These are phyloP conservation scores for Rhinoderma darwinii DNA, from an alignment of 2,113 vertebrate species.

Conservation along the genomic window DNA sequence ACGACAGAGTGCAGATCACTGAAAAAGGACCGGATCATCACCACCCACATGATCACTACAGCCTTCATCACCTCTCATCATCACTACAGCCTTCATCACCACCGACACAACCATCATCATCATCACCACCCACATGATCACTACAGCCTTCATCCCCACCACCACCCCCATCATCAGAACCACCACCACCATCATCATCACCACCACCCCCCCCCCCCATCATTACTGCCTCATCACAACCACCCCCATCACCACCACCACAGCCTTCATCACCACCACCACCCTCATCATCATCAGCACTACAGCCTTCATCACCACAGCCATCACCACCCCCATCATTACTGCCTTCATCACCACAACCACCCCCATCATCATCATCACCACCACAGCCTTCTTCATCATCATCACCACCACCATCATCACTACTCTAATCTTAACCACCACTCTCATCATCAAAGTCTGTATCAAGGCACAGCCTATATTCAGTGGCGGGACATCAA, in stretches of 20 bases:
- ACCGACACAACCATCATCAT: background rate
- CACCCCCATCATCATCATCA: too few relatives aligned
- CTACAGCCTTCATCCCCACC: too few relatives aligned
- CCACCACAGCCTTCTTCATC: too few relatives aligned
- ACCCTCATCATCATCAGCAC: background rate
- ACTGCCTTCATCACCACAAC: background rate
- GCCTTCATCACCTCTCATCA: background rate
- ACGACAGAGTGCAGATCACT: slow-evolving; percentile 22
- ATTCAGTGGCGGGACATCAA: slow-evolving; percentile 40
- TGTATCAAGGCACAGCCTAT: background rate
- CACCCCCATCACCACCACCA: too few relatives aligned
- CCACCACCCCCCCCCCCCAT: background rate
- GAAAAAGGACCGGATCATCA: background rate
- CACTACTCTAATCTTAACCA: too few relatives aligned
- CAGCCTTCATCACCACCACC: too few relatives aligned
- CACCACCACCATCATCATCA: background rate
- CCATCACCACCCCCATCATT: background rate
- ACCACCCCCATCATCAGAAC: background rate
- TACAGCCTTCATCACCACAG: too few relatives aligned
- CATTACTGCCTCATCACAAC: background rate
- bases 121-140: background rate
- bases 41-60: background rate
- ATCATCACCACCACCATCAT: background rate
- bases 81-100: too few relatives aligned
- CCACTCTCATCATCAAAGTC: background rate